Percentiles rank a stretch among this genome's conserved stretches.
These are phyloP conservation scores for Drosophila erecta DNA, from an alignment of 1,140 invertebrate genomes.

Conservation along the genomic window DNA sequence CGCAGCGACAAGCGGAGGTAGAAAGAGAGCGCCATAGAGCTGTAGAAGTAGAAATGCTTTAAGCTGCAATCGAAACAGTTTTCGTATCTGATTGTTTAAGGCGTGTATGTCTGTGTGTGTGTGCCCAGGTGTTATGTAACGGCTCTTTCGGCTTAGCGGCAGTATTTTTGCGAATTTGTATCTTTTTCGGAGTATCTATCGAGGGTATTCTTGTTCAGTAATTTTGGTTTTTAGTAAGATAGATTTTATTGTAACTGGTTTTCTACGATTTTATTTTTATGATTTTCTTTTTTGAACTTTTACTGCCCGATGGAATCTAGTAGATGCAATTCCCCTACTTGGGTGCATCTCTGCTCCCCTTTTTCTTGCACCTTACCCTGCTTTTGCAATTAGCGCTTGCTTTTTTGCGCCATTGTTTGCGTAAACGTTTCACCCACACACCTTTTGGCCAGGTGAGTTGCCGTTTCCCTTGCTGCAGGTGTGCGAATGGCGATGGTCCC, in stretches of 20 bases:
- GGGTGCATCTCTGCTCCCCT: constrained; percentile 12
- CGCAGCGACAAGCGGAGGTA: constrained; percentile 49
- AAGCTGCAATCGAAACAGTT: constrained; percentile 64
- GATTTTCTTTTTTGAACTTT: too few relatives aligned
- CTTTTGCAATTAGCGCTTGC: constrained; percentile 63
- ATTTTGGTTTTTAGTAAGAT: too few relatives aligned
- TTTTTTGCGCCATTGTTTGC: constrained; percentile 69
- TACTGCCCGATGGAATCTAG: too few relatives aligned
- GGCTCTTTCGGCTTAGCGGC: constrained; percentile 69
- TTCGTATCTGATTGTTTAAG: constrained; percentile 34
- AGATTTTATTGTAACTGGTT: too few relatives aligned
- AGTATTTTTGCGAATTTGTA: constrained; percentile 49
- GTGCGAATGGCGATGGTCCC: constrained; percentile 21
- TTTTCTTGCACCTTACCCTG: constrained; percentile 21
- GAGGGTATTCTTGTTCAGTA: background rate
- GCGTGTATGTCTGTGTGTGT: constrained; percentile 12
- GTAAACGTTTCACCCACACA: constrained; percentile 66
- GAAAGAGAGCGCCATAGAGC: constrained; percentile 16
- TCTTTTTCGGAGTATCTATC: constrained; percentile 18
- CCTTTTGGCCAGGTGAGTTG: constrained; percentile 14
- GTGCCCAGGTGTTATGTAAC: constrained; percentile 69
- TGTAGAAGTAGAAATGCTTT: constrained; percentile 15
- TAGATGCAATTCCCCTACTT: background rate
- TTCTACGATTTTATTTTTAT: too few relatives aligned
- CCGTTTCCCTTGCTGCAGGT: background rate